A percentile compares a stretch with the other conserved stretches of the same genome.
Evolutionary conservation across 1,140 invertebrate species (phyloP).

Genomic region (Coptotermes formosanus): DNA sequence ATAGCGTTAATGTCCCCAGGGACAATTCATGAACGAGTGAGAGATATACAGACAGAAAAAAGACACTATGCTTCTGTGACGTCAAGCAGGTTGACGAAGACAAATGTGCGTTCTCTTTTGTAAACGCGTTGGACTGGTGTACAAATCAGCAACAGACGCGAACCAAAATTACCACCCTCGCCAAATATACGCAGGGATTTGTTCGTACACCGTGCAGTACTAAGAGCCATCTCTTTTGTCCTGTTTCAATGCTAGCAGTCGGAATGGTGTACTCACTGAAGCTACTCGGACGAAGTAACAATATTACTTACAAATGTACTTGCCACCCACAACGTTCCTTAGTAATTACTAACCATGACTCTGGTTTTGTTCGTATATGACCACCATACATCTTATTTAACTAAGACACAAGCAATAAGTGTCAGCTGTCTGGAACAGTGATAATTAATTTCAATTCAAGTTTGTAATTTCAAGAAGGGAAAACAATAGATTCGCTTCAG

Average conservation of each 20-base stretch:
- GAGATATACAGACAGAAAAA: background rate
- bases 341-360: constrained; percentile 1
- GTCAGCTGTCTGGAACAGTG: background rate
- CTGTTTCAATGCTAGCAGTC: background rate
- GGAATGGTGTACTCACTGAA: background rate
- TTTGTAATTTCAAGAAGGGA: background rate
- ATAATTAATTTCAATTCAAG: constrained; percentile 4
- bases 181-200: constrained; percentile 2
- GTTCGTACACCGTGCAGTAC: background rate
- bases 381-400: constrained; percentile 16
- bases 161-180: background rate
- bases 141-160: constrained; percentile 14
- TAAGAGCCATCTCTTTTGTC: background rate
- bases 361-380: background rate
- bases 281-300: background rate
- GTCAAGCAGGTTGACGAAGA: background rate
- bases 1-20: background rate
- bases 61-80: background rate
- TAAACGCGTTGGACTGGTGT: constrained; percentile 4
- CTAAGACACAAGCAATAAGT: background rate
- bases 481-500: no score
- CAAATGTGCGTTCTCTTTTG: background rate
- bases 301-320: constrained; percentile 13
- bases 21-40: constrained; percentile 15
- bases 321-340: background rate